Percentiles rank a stretch among this genome's conserved stretches.
These are phyloP conservation scores for Pseudeuparius sepicola DNA, from an alignment of 2,888 invertebrate genomes.

Conservation along the genomic window DNA sequence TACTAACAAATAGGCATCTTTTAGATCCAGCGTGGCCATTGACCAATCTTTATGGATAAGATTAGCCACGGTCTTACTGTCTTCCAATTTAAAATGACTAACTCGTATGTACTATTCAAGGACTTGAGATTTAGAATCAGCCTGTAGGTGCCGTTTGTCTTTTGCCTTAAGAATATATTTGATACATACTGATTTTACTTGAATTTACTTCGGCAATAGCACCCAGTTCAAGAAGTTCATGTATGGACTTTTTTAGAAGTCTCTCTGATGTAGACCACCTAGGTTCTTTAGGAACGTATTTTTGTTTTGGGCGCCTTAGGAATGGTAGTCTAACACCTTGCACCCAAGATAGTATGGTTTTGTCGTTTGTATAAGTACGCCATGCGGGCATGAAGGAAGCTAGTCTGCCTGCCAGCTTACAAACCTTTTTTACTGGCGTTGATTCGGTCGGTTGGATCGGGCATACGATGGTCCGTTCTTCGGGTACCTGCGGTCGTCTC, in stretches of 20 bases:
- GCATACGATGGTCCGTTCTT: too few species aligned
- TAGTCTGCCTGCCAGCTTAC: constrained; percentile 7
- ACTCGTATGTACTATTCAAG: constrained; percentile 19
- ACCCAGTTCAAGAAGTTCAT: constrained; percentile 8
- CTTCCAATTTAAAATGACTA: constrained; percentile 26
- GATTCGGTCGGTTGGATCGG: too few species aligned
- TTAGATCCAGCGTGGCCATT: constrained; percentile 17
- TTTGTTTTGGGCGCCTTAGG: constrained; percentile 8
- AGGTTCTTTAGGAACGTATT: constrained; percentile 4
- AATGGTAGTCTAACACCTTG: constrained; percentile 10
- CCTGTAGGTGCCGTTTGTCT: constrained; percentile 7
- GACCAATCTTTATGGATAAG: constrained; percentile 18
- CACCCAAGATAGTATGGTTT: constrained; percentile 11
- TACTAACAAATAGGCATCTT: constrained; percentile 20
- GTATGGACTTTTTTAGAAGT: constrained; percentile 5
- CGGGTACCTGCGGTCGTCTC: too few species aligned
- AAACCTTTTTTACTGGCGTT: constrained; percentile 9
- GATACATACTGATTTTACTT: constrained; percentile 15
- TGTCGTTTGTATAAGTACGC: background rate
- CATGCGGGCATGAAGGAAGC: constrained; percentile 5
- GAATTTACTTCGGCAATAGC: constrained; percentile 9
- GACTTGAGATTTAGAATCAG: constrained; percentile 17
- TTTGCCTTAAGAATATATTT: constrained; percentile 14
- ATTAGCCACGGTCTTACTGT: constrained; percentile 19
- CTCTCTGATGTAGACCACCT: constrained; percentile 10